phyloP scores from a whole-genome alignment of 1,140 invertebrate genomes.

The Euura saliciscinereae region DNA sequence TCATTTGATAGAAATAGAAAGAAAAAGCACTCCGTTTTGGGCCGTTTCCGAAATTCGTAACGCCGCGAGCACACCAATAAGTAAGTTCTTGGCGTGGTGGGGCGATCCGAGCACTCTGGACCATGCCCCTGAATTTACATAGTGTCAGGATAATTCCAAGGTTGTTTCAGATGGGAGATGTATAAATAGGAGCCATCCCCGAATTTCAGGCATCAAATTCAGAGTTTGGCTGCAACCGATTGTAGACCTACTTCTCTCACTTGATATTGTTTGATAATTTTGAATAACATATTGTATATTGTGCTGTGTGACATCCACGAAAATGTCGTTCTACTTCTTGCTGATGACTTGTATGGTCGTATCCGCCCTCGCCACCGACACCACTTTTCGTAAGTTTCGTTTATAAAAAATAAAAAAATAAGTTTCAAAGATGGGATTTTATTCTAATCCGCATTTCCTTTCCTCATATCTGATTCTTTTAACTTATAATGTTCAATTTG shows the following conservation, averaged over 20 bases:
- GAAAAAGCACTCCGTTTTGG: no score
- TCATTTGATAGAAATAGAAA: no score
- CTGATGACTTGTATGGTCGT: slow-evolving; percentile 18
- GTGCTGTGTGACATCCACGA: background rate
- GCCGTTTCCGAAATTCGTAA: no score
- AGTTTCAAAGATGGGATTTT: no score
- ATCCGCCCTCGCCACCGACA: slow-evolving; percentile 10
- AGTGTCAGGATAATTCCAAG: slow-evolving; percentile 40
- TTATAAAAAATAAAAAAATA: no score
- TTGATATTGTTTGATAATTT: background rate
- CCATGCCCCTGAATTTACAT: slow-evolving; percentile 41
- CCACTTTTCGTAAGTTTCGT: no score
- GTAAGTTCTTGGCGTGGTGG: background rate
- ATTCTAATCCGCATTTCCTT: no score
- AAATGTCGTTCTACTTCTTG: slow-evolving; percentile 10
- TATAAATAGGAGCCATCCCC: slow-evolving; percentile 41
- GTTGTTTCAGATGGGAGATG: slow-evolving; percentile 32
- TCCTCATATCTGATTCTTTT: no score
- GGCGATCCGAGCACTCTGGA: slow-evolving; percentile 10
- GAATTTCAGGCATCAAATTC: slow-evolving; percentile 28
- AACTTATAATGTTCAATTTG: no score
- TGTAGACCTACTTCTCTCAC: background rate
- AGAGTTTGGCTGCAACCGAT: slow-evolving; percentile 1
- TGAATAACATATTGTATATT: no score
- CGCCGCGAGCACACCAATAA: background rate